A percentile compares a stretch with the other conserved stretches of the same genome.
Conservation (phyloP, 1,140 invertebrate genomes). For the Caenorhabditis briggsae region DNA sequence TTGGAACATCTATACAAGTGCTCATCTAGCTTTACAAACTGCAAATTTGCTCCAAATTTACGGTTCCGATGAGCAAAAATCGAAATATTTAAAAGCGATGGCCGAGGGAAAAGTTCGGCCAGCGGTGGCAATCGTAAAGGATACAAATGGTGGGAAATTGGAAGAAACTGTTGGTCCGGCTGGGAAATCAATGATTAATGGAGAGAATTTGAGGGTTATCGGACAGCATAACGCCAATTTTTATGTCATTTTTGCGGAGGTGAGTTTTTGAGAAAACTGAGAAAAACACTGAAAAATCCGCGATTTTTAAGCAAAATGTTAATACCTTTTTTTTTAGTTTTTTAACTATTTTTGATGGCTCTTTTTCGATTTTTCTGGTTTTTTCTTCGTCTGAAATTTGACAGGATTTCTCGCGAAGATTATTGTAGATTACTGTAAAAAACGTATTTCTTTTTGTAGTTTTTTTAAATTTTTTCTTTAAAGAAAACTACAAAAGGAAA, state of each 20-base stretch:
- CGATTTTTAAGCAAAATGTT: too few species aligned
- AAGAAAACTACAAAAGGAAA: too few species aligned
- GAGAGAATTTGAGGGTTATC: conserved; percentile 7
- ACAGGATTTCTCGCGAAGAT: too few species aligned
- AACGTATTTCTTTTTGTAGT: too few species aligned
- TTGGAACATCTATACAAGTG: conserved; percentile 69
- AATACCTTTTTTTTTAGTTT: too few species aligned
- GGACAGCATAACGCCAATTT: conserved; percentile 51
- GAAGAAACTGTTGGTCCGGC: background rate
- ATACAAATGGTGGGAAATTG: conserved; percentile 1
- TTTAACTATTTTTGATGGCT: too few species aligned
- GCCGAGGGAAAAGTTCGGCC: conserved; percentile 21
- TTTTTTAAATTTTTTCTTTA: too few species aligned
- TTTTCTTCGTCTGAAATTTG: too few species aligned
- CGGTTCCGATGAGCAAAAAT: conserved; percentile 89
- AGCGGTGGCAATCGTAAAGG: conserved; percentile 21
- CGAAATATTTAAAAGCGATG: conserved; percentile 80
- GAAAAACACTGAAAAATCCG: background rate
- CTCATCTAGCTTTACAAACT: conserved; percentile 81
- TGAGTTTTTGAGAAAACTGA: background rate
- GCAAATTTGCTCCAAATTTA: conserved; percentile 90
- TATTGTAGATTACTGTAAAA: too few species aligned
- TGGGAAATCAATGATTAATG: conserved; percentile 26
- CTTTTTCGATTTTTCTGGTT: too few species aligned
- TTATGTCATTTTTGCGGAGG: conserved; percentile 35